Base-by-base conservation (phyloP, 1,140 invertebrate species). In the Solenopsis fugax region DNA sequence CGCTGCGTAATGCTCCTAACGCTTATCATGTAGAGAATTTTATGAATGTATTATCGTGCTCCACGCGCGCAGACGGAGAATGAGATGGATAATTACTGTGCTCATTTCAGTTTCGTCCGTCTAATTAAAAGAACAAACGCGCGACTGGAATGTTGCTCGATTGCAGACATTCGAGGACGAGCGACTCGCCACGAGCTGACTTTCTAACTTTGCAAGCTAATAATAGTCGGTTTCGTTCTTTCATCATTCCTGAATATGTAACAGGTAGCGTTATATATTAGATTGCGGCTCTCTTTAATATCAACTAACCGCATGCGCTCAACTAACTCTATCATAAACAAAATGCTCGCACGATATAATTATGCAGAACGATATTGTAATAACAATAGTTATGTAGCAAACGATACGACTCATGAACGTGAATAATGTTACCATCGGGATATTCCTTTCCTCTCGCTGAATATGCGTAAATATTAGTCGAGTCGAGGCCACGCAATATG, bases 381-480 rank as follows among this genome's bases (percentile, higher is more conserved):
- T 16, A 54, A 52, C 37, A 69, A 54, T 52, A 54, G 13, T 71
- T 69, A 4, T n/a, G 21, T 10, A 34, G 10, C 45, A 7, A 29
- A 13, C 1, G 5, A 12, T 16, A 21, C 37, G 21, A 24, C 18
- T 48, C 24, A 54, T 73, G 6, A 50, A 69, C 24, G n/a, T 67
- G 64, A 54, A 88, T 71, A 69, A 69, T 34, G 24, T 69, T 37
- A 56, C 50, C 41, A 34, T 72, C 56, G 21, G n/a, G 16, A 34
- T 89, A 56, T 89, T 86, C 87, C 71, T 64, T 87, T 82, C 54
- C 84, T 71, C 72, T 80, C 72, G 58, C 45, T 77, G 76, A 87
- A 89, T 89, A 60, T 89, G 73, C 88, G 88, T 89, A 89, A 89
- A 89, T 89, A 89, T 89, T 89, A 85, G 77, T 80, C 82, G 84